Conservation (phyloP, 2,888 invertebrate species). For the Drosophila multiciliata region DNA sequence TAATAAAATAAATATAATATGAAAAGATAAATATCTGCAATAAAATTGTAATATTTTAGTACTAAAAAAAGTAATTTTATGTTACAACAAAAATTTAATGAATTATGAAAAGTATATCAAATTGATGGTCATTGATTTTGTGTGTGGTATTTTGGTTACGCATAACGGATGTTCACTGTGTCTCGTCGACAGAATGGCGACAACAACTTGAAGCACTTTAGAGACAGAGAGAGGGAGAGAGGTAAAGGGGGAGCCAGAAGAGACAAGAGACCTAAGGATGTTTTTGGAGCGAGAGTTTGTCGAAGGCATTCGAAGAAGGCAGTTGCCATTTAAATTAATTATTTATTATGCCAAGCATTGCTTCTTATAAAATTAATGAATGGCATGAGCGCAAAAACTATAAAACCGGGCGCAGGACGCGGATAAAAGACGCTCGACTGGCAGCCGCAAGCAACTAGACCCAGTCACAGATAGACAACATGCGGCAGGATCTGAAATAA, state of each 20-base stretch:
- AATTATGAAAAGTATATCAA: neutral
- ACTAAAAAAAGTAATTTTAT: neutral
- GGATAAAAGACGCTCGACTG: constrained; percentile 49
- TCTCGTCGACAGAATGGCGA: constrained; percentile 49
- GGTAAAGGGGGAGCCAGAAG: neutral
- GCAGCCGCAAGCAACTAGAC: constrained; percentile 8
- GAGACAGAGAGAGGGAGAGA: constrained; percentile 1
- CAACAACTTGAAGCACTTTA: constrained; percentile 46
- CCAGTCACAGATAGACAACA: constrained; percentile 14
- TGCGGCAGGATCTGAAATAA: constrained; percentile 23
- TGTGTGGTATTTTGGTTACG: constrained; percentile 4
- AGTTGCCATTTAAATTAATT: constrained; percentile 82
- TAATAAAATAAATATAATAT: neutral
- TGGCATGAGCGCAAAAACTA: constrained; percentile 79
- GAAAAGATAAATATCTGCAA: neutral
- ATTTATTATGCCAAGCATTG: constrained; percentile 82
- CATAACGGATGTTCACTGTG: constrained; percentile 44
- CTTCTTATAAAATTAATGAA: constrained; percentile 84
- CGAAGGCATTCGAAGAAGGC: constrained; percentile 32
- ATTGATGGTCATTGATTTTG: constrained; percentile 14
- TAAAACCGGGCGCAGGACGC: constrained; percentile 61
- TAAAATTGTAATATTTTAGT: neutral
- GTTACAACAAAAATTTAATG: neutral
- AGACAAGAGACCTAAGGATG: neutral
- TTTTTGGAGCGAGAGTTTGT: constrained; percentile 19